phyloP scores from a whole-genome alignment of 2,888 invertebrate species.

The Quadriops clusia region DNA sequence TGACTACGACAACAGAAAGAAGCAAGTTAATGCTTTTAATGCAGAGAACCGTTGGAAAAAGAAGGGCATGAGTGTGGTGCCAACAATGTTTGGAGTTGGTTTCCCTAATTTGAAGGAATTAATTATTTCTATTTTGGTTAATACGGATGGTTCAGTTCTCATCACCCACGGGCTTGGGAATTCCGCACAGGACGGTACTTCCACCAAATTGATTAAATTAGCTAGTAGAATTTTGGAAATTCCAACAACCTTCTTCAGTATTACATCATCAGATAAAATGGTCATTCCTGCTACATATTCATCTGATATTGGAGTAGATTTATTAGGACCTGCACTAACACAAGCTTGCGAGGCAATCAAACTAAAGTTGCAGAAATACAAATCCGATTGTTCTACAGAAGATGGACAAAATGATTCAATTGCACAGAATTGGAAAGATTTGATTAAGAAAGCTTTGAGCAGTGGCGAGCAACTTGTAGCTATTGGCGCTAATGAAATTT shows the following conservation, averaged over 20 bases:
- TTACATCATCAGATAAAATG: no score
- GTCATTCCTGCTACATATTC: no score
- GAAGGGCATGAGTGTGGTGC: constrained; percentile 68
- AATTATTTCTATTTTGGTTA: constrained; percentile 79
- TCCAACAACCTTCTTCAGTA: constrained; percentile 33
- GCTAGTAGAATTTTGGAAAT: constrained; percentile 64
- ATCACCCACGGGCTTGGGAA: constrained; percentile 83
- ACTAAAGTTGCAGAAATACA: no score
- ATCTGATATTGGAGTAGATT: no score
- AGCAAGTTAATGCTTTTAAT: constrained; percentile 42
- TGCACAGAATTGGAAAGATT: no score
- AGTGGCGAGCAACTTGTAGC: no score
- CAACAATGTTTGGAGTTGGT: constrained; percentile 76
- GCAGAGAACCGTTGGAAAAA: constrained; percentile 76
- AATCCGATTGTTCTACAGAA: no score
- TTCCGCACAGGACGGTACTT: constrained; percentile 95
- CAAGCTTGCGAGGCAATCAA: constrained; percentile 65
- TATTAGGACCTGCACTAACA: no score
- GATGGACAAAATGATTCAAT: no score
- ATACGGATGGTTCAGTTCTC: constrained; percentile 79
- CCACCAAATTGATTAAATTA: constrained; percentile 92
- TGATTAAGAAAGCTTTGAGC: no score
- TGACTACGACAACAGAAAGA: constrained; percentile 47
- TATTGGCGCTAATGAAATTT: no score
- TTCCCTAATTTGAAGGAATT: constrained; percentile 74